Evolutionary conservation across 2,888 invertebrate species (phyloP).

Genomic region (Amphipyra tragopoginis): DNA sequence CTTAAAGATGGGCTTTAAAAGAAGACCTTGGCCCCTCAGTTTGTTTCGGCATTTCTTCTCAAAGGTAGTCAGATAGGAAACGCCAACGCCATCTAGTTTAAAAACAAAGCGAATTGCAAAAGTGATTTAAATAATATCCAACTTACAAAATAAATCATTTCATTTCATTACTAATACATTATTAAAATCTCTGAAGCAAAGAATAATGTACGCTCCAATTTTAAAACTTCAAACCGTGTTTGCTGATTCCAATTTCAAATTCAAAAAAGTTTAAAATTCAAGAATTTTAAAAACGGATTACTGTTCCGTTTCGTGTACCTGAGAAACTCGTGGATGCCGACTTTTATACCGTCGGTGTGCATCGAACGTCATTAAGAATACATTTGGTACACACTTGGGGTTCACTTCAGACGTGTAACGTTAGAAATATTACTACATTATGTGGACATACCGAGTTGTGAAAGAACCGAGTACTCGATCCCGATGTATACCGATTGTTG

Average conservation of each 20-base stretch:
- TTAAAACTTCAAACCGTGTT: constrained; percentile 26
- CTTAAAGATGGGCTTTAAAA: no score
- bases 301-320: constrained; percentile 43
- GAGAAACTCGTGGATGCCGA: constrained; percentile 23
- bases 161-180: no score
- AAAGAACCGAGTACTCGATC: constrained; percentile 48
- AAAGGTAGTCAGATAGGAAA: no score
- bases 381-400: constrained; percentile 55
- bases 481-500: constrained; percentile 38
- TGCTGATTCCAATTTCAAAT: constrained; percentile 45
- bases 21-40: no score
- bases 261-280: constrained; percentile 40
- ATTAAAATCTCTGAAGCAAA: background rate
- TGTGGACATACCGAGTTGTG: constrained; percentile 46
- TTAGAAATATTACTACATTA: constrained; percentile 52
- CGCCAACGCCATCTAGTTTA: no score
- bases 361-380: constrained; percentile 59
- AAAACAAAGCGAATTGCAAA: no score
- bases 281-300: constrained; percentile 54
- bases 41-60: no score
- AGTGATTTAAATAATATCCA: no score
- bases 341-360: constrained; percentile 41
- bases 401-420: constrained; percentile 37
- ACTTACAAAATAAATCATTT: no score
- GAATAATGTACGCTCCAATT: constrained; percentile 23